Conservation (phyloP, 2,797 vertebrate genomes). For the Parauchenoglanis ngamensis region DNA sequence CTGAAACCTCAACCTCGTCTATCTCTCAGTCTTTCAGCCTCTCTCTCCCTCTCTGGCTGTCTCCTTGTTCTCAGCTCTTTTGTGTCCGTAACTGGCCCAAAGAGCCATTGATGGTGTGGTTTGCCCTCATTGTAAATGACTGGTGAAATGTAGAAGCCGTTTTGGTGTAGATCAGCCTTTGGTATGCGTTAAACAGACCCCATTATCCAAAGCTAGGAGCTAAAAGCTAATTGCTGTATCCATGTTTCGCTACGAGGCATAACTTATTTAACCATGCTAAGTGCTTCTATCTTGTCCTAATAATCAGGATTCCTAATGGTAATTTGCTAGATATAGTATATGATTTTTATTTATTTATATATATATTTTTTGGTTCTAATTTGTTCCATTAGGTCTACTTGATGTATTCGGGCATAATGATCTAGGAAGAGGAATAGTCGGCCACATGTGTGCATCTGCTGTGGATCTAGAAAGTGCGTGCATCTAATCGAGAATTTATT, state of each 20-base stretch:
- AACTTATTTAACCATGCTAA: slow-evolving; percentile 34
- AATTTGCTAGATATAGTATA: slow-evolving; percentile 26
- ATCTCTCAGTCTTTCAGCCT: slow-evolving; percentile 42
- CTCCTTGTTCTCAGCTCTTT: slow-evolving; percentile 42
- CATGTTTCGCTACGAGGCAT: slow-evolving; percentile 27
- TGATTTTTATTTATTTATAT: neutral
- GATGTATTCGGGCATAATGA: slow-evolving; percentile 4
- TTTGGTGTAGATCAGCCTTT: slow-evolving; percentile 26
- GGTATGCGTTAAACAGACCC: slow-evolving; percentile 31
- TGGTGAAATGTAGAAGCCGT: slow-evolving; percentile 41
- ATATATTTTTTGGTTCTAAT: slow-evolving; percentile 1
- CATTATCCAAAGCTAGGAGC: slow-evolving; percentile 42
- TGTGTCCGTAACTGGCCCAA: slow-evolving; percentile 31
- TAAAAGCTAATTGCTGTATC: slow-evolving; percentile 42
- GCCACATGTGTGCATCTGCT: neutral
- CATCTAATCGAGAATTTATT: neutral
- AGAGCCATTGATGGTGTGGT: slow-evolving; percentile 29
- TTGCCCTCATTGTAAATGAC: slow-evolving; percentile 33
- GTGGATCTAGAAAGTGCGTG: neutral
- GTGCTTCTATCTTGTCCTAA: slow-evolving; percentile 40
- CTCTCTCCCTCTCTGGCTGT: slow-evolving; percentile 15
- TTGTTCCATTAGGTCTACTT: slow-evolving; percentile 18
- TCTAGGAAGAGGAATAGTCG: neutral
- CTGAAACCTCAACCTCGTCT: slow-evolving; percentile 46
- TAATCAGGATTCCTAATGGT: slow-evolving; percentile 27